Percentiles rank a stretch among this genome's conserved stretches.
Conservation (phyloP, 2,888 invertebrate species). For the Coleophora deauratella region DNA sequence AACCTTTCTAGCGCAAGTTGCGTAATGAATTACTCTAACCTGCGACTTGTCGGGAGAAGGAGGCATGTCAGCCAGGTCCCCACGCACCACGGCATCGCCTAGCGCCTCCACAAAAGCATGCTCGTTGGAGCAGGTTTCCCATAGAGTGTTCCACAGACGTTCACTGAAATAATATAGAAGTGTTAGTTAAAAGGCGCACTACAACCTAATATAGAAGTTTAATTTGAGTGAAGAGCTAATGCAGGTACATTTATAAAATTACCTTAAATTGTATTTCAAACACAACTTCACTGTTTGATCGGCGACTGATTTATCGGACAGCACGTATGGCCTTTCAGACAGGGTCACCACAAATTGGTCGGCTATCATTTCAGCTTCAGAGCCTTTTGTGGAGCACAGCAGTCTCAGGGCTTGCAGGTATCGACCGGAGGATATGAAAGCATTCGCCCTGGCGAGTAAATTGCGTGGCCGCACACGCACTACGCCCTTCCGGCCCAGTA, state of each 20-base stretch:
- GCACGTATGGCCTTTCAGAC: slow-evolving; percentile 45
- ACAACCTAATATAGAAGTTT: no score
- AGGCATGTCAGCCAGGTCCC: slow-evolving; percentile 70
- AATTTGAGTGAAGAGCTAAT: no score
- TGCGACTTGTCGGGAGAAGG: slow-evolving; percentile 75
- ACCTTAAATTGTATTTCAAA: slow-evolving; percentile 50
- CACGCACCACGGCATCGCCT: slow-evolving; percentile 79
- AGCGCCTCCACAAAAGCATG: slow-evolving; percentile 76
- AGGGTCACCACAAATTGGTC: slow-evolving; percentile 37
- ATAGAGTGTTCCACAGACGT: slow-evolving; percentile 52
- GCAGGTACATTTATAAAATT: background rate
- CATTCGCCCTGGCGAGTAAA: slow-evolving; percentile 66
- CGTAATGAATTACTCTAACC: slow-evolving; percentile 27
- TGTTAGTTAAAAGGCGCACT: no score
- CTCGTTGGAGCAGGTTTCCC: slow-evolving; percentile 64
- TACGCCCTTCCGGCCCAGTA: slow-evolving; percentile 77
- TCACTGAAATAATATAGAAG: slow-evolving; percentile 38
- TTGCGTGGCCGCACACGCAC: slow-evolving; percentile 77
- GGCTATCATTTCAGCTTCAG: slow-evolving; percentile 39
- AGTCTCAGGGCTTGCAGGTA: slow-evolving; percentile 57
- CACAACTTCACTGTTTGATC: slow-evolving; percentile 53
- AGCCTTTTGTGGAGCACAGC: slow-evolving; percentile 39
- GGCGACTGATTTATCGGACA: slow-evolving; percentile 48
- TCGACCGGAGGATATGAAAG: slow-evolving; percentile 76
- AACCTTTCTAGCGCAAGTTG: no score